Base-by-base conservation (phyloP, 2,113 vertebrate species). In the Motacilla tschutschensis region DNA sequence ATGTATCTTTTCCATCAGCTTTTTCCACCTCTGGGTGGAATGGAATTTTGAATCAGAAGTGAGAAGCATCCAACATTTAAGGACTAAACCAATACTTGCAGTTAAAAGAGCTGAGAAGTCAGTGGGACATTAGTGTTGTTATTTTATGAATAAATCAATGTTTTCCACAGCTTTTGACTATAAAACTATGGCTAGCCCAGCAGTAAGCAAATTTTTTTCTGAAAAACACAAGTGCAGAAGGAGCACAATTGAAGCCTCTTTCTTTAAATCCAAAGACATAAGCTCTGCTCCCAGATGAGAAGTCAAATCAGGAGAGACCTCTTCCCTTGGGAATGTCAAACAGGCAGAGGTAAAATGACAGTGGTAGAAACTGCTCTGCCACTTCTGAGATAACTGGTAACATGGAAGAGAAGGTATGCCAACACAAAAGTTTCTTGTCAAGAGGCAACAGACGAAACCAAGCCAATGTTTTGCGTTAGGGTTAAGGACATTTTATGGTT, bases 391-490 rank as follows among this genome's bases (percentile, higher is more conserved):
- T 40, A 25, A 38, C 10, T 28, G 5, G 10, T 7, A 17, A 17
- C 8, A 24, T 12, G 5, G n/a, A 69, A 50, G 14, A 55, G 24
- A 41, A 26, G 28, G 14, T 22, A 9, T 24, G 5, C 15, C n/a
- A 46, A 54, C 11, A 28, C 4, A 20, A 15, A 62, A 8, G 1
- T 6, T 80, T 17, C 15, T 48, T 3, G 24, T 66, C 25, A 38
- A 74, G 26, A 16, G 33, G 8, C 25, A 17, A 29, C 26, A 48
- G n/a, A 36, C 2, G 1, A 79, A 78, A 46, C 1, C 12, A 35
- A 15, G 11, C 38, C 6, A 2, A 24, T 4, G 12, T 62, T 60
- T 76, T 33, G 17, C 1, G 0, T 18, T 22, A 28, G 3, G 9
- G 1, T 35, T 70, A 28, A 17, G 53, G 3, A 1, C 4, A 21